Evolutionary conservation across 2,113 vertebrate genomes (phyloP).

Genomic region (Otolemur garnettii): DNA sequence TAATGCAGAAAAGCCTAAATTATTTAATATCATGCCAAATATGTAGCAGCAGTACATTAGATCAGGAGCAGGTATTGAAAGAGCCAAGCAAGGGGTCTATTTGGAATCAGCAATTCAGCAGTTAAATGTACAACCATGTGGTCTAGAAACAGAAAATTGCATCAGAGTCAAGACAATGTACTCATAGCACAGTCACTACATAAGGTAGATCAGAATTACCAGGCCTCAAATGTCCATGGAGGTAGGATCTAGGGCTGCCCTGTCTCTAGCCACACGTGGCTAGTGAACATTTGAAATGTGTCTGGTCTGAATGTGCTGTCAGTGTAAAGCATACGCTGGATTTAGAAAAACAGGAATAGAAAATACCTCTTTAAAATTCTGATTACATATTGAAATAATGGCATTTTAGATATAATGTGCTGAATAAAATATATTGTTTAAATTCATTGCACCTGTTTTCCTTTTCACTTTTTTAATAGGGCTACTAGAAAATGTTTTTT

Average conservation of each 20-base stretch:
- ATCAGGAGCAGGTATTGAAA: neutral
- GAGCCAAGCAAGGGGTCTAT: neutral
- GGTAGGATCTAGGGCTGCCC: neutral
- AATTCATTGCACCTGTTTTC: neutral
- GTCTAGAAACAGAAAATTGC: slow-evolving; percentile 9
- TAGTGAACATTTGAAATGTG: neutral
- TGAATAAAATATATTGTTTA: neutral
- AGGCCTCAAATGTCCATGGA: neutral
- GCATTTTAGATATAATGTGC: neutral
- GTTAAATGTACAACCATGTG: slow-evolving; percentile 10
- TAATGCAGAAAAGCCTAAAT: slow-evolving; percentile 12
- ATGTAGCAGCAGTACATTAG: neutral
- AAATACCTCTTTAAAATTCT: neutral
- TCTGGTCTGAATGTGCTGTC: neutral
- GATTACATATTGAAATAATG: neutral
- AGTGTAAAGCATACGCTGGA: neutral
- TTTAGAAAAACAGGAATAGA: neutral
- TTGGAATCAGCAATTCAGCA: neutral
- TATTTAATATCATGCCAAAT: neutral
- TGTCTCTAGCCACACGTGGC: neutral
- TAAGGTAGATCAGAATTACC: neutral
- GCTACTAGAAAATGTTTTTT: neutral
- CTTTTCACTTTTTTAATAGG: neutral
- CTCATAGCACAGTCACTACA: neutral
- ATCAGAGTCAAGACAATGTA: neutral